phyloP scores from a whole-genome alignment of 2,888 invertebrate species.

The Ryuthela nishihirai region DNA sequence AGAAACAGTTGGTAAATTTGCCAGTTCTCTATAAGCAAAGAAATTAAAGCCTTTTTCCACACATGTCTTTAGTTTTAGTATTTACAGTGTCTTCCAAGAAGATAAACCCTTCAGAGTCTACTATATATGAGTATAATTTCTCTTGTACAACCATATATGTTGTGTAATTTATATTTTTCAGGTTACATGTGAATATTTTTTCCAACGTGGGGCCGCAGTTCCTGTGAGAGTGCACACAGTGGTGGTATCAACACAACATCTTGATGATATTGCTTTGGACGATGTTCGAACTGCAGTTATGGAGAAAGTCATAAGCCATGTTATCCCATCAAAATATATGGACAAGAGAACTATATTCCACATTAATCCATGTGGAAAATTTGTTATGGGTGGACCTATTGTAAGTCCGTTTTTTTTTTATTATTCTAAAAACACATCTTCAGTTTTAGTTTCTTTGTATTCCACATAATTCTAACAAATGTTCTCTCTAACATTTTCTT shows the following conservation, averaged over 20 bases:
- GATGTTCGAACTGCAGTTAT: slow-evolving; percentile 51
- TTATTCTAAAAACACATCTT: too few relatives aligned
- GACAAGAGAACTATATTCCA: slow-evolving; percentile 56
- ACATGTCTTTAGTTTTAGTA: too few relatives aligned
- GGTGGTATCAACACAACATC: slow-evolving; percentile 58
- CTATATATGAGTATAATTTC: too few relatives aligned
- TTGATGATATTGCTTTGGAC: slow-evolving; percentile 52
- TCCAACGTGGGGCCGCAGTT: slow-evolving; percentile 55
- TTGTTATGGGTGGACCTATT: slow-evolving; percentile 57
- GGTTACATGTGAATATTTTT: slow-evolving; percentile 57
- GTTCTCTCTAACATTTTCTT: too few relatives aligned
- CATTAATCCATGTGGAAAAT: slow-evolving; percentile 57
- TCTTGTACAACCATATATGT: neutral
- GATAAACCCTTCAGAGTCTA: too few relatives aligned
- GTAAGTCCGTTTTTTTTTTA: too few relatives aligned
- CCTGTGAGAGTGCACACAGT: slow-evolving; percentile 57
- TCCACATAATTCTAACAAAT: too few relatives aligned
- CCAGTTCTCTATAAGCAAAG: too few relatives aligned
- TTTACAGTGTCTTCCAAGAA: too few relatives aligned
- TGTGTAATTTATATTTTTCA: slow-evolving; percentile 42
- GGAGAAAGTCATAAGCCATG: slow-evolving; percentile 54
- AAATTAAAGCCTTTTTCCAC: too few relatives aligned
- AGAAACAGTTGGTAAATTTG: too few relatives aligned
- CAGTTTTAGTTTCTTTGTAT: too few relatives aligned
- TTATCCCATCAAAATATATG: slow-evolving; percentile 55